phyloP scores from a whole-genome alignment of 2,888 invertebrate genomes.

The Spilarctia lutea region DNA sequence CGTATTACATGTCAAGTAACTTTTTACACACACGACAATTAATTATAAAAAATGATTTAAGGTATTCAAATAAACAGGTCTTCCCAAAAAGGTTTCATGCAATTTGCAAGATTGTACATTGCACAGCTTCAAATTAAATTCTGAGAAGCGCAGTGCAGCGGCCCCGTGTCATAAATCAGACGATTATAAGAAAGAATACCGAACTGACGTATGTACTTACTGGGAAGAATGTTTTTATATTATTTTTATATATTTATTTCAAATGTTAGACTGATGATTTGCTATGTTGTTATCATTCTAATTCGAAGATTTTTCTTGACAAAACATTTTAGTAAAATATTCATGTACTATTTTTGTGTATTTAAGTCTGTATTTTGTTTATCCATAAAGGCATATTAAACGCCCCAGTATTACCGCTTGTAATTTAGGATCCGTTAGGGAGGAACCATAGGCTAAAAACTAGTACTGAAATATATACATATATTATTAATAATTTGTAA shows the following conservation, averaged over 20 bases:
- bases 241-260: background rate
- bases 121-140: slow-evolving; percentile 8
- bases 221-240: background rate
- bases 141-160: background rate
- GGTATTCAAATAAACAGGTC: slow-evolving; percentile 6
- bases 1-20: background rate
- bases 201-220: background rate
- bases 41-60: background rate
- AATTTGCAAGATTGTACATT: background rate
- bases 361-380: too few relatives aligned
- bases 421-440: too few relatives aligned
- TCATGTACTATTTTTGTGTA: too few relatives aligned
- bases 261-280: background rate
- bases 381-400: too few relatives aligned
- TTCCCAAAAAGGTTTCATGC: background rate
- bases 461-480: too few relatives aligned
- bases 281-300: background rate
- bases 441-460: too few relatives aligned
- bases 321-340: too few relatives aligned
- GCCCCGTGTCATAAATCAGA: slow-evolving; percentile 2
- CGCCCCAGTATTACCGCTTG: too few relatives aligned
- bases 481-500: too few relatives aligned
- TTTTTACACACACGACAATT: background rate
- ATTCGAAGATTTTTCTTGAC: too few relatives aligned
- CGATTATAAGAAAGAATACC: slow-evolving; percentile 2